Percentiles rank a stretch among this genome's conserved stretches.
Conservation (phyloP, 2,113 vertebrate genomes). For the Macrotis lagotis region DNA sequence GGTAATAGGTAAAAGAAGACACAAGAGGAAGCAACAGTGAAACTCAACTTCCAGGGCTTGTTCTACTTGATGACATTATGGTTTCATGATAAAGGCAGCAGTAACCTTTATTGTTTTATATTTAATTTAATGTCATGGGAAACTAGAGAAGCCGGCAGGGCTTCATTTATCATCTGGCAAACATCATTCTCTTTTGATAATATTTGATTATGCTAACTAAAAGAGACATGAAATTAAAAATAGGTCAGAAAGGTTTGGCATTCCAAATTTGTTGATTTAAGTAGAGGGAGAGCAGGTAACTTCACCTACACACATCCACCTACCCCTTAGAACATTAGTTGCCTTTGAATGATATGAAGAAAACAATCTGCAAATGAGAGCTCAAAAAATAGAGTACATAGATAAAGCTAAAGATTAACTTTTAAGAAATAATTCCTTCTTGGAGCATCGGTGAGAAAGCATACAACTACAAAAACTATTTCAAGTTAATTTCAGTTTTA, state of each 20-base stretch:
- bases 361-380: constrained; percentile 36
- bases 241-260: constrained; percentile 61
- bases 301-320: background rate
- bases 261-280: constrained; percentile 61
- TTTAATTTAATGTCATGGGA: constrained; percentile 59
- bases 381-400: constrained; percentile 3
- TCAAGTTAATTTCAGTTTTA: constrained; percentile 40
- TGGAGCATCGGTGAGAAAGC: constrained; percentile 41
- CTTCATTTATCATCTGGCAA: constrained; percentile 46
- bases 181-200: constrained; percentile 49
- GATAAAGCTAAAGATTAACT: constrained; percentile 19
- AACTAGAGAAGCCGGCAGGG: constrained; percentile 45
- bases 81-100: constrained; percentile 63
- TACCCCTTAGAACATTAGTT: background rate
- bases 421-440: constrained; percentile 51
- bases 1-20: constrained; percentile 16
- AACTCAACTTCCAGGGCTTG: constrained; percentile 26
- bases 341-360: constrained; percentile 64
- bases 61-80: constrained; percentile 51
- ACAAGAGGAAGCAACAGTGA: constrained; percentile 31
- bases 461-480: constrained; percentile 47
- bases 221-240: constrained; percentile 62
- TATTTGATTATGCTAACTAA: constrained; percentile 56
- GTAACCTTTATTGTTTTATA: constrained; percentile 65
- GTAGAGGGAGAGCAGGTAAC: constrained; percentile 21